phyloP scores from a whole-genome alignment of 2,113 vertebrate species.

The Irena cyanogastra region DNA sequence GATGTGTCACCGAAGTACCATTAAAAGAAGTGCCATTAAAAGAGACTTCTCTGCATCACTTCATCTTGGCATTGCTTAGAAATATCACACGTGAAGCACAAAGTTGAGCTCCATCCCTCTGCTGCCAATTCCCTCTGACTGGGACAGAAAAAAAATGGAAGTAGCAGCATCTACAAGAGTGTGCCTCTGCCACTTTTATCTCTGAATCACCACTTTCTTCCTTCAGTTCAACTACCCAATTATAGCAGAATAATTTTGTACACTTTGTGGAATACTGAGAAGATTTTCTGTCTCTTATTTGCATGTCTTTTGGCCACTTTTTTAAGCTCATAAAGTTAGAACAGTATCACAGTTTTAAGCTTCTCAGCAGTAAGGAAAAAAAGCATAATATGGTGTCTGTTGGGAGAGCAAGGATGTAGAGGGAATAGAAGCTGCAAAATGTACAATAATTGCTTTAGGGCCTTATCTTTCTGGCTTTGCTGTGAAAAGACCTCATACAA shows the following conservation, averaged over 20 bases:
- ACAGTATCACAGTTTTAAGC: neutral
- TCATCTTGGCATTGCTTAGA: neutral
- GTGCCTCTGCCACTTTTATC: neutral
- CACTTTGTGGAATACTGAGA: neutral
- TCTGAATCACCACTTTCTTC: constrained; percentile 25
- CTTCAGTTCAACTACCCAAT: constrained; percentile 15
- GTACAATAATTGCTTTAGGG: constrained; percentile 1
- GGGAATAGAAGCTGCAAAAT: neutral
- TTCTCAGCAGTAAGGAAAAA: constrained; percentile 1
- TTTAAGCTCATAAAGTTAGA: constrained; percentile 11
- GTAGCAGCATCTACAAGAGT: neutral
- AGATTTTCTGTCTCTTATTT: constrained; percentile 5
- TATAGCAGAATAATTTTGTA: constrained; percentile 11
- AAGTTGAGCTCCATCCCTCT: neutral
- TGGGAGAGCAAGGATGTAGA: neutral
- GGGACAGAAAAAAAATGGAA: neutral
- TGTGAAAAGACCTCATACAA: constrained; percentile 11
- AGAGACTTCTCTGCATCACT: neutral
- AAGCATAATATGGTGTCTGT: neutral
- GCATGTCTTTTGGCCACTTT: constrained; percentile 23
- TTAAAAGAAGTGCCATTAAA: neutral
- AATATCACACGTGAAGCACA: neutral
- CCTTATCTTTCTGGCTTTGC: neutral
- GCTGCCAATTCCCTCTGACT: neutral
- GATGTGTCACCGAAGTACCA: neutral